These are phyloP conservation scores for Drosophila formosana DNA, from an alignment of 2,888 invertebrate genomes.

Conservation along the genomic window DNA sequence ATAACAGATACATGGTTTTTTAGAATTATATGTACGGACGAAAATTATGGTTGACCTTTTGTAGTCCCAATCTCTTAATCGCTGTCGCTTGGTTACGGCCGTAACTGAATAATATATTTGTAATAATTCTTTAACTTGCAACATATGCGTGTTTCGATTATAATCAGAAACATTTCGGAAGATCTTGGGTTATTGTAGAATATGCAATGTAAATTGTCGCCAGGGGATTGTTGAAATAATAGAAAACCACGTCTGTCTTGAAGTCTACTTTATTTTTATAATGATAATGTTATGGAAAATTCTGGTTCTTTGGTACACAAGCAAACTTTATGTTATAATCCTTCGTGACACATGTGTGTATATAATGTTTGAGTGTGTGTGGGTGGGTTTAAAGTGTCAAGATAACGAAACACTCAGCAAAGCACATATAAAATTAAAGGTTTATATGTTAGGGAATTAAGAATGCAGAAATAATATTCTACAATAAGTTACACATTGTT, in stretches of 20 bases:
- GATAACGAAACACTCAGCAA: neutral
- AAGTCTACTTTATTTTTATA: neutral
- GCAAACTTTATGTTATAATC: neutral
- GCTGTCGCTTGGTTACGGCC: neutral
- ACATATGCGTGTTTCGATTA: neutral
- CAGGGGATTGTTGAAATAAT: neutral
- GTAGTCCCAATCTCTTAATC: neutral
- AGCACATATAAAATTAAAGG: neutral
- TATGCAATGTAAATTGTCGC: neutral
- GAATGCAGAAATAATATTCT: neutral
- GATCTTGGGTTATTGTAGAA: neutral
- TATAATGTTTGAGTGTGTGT: neutral
- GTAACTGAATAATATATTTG: neutral
- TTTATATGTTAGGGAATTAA: neutral
- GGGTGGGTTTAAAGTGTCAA: neutral
- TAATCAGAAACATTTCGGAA: neutral
- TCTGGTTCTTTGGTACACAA: neutral
- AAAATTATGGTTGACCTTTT: constrained; percentile 5
- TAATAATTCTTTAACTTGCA: neutral
- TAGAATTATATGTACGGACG: neutral
- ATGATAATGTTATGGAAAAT: neutral
- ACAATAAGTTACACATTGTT: constrained; percentile 1
- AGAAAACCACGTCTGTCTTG: neutral
- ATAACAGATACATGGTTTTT: neutral
- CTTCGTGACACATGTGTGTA: neutral